Evolutionary conservation across 2,113 vertebrate species (phyloP).

Genomic region (Parus major): DNA sequence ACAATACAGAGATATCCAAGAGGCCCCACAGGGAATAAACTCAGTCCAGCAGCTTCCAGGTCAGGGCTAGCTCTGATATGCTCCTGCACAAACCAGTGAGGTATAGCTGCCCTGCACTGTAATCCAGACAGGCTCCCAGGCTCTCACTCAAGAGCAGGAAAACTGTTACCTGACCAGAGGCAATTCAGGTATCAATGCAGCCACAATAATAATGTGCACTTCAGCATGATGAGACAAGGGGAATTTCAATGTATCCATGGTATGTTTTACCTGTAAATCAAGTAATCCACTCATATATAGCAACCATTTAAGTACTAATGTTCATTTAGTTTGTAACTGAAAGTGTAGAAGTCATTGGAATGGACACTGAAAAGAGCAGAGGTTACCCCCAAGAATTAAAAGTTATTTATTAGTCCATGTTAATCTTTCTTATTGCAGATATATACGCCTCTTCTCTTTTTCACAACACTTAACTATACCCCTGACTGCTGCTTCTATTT

Average conservation of each 20-base stretch:
- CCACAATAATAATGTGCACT: neutral
- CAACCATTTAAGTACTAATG: fast-evolving
- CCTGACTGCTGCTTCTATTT: neutral
- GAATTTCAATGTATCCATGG: neutral
- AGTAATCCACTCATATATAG: neutral
- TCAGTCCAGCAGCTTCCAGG: neutral
- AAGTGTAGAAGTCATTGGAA: neutral
- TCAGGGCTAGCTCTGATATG: neutral
- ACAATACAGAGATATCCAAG: neutral
- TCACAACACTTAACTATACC: neutral
- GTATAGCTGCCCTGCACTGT: no score
- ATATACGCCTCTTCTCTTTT: neutral
- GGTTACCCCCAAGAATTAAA: neutral
- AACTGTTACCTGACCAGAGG: neutral
- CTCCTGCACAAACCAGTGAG: neutral
- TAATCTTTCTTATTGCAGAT: neutral
- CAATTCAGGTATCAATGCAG: neutral
- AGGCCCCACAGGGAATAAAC: neutral
- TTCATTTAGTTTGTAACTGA: neutral
- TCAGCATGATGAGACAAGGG: neutral
- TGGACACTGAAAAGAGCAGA: neutral
- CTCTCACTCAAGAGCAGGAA: neutral
- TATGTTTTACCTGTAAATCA: neutral
- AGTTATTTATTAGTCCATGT: neutral
- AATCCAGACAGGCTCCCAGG: neutral